Percentiles rank a stretch among this genome's conserved stretches.
These are phyloP conservation scores for Phrynocephalus guinanensis DNA, from an alignment of 2,797 vertebrate species.

Conservation along the genomic window DNA sequence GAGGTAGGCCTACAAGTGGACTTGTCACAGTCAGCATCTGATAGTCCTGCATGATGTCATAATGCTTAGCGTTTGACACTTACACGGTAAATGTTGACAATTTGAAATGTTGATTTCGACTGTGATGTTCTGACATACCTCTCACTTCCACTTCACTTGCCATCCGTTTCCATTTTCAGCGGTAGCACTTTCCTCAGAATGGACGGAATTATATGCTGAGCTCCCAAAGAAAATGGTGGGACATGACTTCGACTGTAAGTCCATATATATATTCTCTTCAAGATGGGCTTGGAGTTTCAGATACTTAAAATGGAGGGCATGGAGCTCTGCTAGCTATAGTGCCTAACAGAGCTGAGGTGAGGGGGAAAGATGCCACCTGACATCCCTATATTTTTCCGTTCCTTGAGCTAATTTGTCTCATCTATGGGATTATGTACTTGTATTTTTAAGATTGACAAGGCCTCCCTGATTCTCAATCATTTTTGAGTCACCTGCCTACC, in stretches of 20 bases:
- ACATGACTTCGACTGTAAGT: constrained; percentile 42
- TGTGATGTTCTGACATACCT: not conserved
- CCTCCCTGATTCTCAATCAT: not conserved
- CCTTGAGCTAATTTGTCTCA: not conserved
- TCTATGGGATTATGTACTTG: not conserved
- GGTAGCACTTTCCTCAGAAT: constrained; percentile 33
- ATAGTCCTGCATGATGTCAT: not conserved
- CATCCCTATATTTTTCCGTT: not conserved
- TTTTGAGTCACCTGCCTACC: not conserved
- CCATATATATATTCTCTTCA: not conserved
- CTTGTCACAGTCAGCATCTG: too few species aligned
- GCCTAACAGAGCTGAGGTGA: not conserved
- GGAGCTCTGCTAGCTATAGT: not conserved
- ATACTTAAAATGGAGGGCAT: not conserved
- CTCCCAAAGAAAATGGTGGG: too few species aligned
- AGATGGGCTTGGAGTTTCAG: not conserved
- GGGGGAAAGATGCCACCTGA: not conserved
- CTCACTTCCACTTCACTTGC: too few species aligned
- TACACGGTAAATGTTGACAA: not conserved
- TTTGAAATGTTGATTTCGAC: not conserved
- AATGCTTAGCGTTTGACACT: not conserved
- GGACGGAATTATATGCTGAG: not conserved
- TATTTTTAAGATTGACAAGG: not conserved
- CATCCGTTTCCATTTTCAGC: not conserved
- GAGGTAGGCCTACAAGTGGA: too few species aligned